Base-by-base conservation (phyloP, 2,797 vertebrate species). In the Paguma larvata region DNA sequence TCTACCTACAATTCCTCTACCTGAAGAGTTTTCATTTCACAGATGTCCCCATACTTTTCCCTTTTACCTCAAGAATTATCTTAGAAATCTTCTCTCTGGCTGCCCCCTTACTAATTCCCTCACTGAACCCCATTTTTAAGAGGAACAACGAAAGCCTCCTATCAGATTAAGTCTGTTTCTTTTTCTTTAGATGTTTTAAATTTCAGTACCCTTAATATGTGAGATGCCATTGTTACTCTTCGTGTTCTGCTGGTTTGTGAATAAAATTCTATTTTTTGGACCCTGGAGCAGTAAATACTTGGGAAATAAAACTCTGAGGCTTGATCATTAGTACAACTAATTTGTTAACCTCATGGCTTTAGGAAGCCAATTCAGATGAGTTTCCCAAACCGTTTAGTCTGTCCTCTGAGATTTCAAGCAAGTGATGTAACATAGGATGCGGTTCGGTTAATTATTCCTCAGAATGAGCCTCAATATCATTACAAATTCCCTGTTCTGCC, bases 401-500 rank as follows among this genome's bases (percentile, higher is more conserved):
- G 79, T 92, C 96, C 90, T 97, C 59, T 92, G 97, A 97, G 97
- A 72, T 94, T 97, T 92, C n/a, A 44, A 80, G 67, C 89, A 94
- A 90, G 67, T 92, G 89, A 95, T 95, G 48, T 96, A 96, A 91
- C 85, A 38, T 72, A 96, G 95, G 87, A 93, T 91, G 85, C 87
- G 51, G 11, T 97, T 96, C 13, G 1, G 95, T 97, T 97, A 97
- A 97, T 98, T 97, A 97, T 98, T 95, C 87, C 89, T 97, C 67
- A 97, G 93, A 97, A 97, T 44, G 67, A 95, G 34, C 89, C 97
- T 97, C 90, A 41, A 44, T 95, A 92, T 86, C 67, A 0, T 94
- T 90, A 65, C 79, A 84, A 97, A 97, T 97, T 97, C 97, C 96
- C 97, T 32, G 44, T 75, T 92, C 93, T 95, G 41, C 34, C 65